Evolutionary conservation across 1,140 invertebrate genomes (phyloP).

Genomic region (Oncopodura yosiiana): DNA sequence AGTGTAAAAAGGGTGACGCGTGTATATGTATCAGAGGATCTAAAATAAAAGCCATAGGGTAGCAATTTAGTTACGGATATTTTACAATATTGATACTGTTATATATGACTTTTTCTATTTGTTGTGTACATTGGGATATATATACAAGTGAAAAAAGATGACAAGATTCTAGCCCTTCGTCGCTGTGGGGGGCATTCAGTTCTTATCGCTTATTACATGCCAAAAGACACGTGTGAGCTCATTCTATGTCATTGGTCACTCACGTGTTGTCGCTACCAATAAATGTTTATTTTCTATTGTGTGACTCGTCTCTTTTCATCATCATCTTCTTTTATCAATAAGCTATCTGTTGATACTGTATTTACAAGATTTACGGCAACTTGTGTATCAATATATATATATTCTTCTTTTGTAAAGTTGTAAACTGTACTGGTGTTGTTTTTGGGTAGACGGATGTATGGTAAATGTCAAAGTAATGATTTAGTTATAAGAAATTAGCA

Average conservation of each 20-base stretch:
- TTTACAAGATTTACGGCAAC: too few species aligned
- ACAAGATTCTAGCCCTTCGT: neutral
- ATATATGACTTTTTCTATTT: conserved; percentile 2
- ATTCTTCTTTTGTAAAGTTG: too few species aligned
- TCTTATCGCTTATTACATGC: conserved; percentile 16
- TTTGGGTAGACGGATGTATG: too few species aligned
- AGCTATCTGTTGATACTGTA: too few species aligned
- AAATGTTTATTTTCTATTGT: conserved; percentile 26
- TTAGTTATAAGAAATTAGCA: too few species aligned
- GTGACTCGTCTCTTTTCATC: conserved; percentile 25
- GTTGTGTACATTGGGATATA: neutral
- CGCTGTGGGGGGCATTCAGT: neutral
- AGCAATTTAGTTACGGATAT: neutral
- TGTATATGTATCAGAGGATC: neutral
- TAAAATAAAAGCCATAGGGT: neutral
- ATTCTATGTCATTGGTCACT: neutral
- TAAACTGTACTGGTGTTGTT: too few species aligned
- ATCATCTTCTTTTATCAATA: too few species aligned
- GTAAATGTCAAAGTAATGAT: too few species aligned
- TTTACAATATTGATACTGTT: neutral
- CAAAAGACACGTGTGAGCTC: conserved; percentile 8
- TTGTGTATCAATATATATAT: too few species aligned
- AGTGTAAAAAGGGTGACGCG: neutral
- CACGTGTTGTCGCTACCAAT: conserved; percentile 16
- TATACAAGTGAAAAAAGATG: neutral